These are phyloP conservation scores for Actinia tenebrosa DNA, from an alignment of 64 coral and sea anemone species.

Conservation along the genomic window DNA sequence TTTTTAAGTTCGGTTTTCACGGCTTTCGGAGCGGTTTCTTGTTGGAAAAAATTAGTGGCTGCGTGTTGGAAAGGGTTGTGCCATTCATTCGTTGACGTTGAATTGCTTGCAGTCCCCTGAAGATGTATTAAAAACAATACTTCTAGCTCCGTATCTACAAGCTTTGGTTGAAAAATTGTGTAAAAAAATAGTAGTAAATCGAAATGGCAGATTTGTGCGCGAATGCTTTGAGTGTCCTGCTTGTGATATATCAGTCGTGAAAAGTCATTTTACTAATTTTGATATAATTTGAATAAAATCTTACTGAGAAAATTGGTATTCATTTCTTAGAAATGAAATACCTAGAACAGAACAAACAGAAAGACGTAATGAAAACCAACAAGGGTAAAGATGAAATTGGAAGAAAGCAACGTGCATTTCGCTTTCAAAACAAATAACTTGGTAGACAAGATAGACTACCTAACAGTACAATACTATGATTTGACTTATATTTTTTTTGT, in stretches of 20 bases:
- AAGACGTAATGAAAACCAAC: neutral
- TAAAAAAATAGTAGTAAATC: too few relatives aligned
- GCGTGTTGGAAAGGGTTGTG: neutral
- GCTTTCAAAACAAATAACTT: neutral
- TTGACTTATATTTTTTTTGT: too few relatives aligned
- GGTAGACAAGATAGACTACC: neutral
- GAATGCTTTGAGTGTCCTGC: too few relatives aligned
- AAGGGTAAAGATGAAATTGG: neutral
- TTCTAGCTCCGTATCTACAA: too few relatives aligned
- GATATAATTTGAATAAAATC: too few relatives aligned
- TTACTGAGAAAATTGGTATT: neutral
- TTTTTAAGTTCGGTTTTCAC: constrained; percentile 17
- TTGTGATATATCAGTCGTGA: too few relatives aligned
- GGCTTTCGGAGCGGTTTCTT: neutral
- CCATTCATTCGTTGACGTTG: neutral
- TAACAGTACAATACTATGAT: too few relatives aligned
- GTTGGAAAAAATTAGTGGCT: neutral
- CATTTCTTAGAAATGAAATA: neutral
- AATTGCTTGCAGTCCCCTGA: too few relatives aligned
- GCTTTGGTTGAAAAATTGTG: too few relatives aligned
- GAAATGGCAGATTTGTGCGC: too few relatives aligned
- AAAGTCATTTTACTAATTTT: too few relatives aligned
- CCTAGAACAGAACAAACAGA: neutral
- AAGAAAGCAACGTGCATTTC: neutral
- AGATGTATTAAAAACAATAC: too few relatives aligned